Conservation (phyloP, 2,888 invertebrate genomes). For the Ormyrus thymus region DNA sequence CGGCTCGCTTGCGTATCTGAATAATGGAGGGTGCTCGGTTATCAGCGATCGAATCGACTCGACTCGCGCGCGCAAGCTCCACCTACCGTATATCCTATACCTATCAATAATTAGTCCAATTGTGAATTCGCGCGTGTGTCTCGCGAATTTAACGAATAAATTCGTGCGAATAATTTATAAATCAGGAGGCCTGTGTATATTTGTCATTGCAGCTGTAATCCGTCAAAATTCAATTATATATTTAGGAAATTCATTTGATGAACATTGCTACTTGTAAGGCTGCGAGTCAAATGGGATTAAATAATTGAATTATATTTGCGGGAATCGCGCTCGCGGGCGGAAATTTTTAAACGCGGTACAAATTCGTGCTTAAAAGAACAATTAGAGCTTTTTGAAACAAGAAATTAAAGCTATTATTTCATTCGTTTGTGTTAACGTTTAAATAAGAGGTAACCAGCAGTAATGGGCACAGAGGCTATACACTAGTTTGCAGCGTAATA, state of each 20-base stretch:
- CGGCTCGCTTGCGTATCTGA: conserved; percentile 34
- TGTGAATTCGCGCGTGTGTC: conserved; percentile 20
- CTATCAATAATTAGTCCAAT: conserved; percentile 51
- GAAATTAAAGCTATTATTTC: conserved; percentile 38
- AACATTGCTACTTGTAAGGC: neutral
- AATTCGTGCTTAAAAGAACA: neutral
- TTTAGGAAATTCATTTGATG: no score
- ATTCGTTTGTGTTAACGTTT: conserved; percentile 29
- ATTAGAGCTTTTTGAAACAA: neutral
- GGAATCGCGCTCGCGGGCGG: neutral
- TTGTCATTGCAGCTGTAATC: neutral
- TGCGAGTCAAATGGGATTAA: no score
- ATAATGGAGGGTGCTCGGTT: conserved; percentile 51
- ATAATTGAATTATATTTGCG: neutral
- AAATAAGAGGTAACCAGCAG: conserved; percentile 44
- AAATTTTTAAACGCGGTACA: neutral
- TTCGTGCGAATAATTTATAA: conserved; percentile 21
- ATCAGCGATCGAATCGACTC: conserved; percentile 45
- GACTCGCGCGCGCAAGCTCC: neutral
- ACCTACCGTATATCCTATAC: neutral
- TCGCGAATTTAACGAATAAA: conserved; percentile 16
- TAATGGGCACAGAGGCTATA: conserved; percentile 19
- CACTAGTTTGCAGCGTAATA: conserved; percentile 32
- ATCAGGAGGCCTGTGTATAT: neutral
- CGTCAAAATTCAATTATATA: no score